These are phyloP conservation scores for Spea bombifrons DNA, from an alignment of 2,113 vertebrate genomes.

Conservation along the genomic window DNA sequence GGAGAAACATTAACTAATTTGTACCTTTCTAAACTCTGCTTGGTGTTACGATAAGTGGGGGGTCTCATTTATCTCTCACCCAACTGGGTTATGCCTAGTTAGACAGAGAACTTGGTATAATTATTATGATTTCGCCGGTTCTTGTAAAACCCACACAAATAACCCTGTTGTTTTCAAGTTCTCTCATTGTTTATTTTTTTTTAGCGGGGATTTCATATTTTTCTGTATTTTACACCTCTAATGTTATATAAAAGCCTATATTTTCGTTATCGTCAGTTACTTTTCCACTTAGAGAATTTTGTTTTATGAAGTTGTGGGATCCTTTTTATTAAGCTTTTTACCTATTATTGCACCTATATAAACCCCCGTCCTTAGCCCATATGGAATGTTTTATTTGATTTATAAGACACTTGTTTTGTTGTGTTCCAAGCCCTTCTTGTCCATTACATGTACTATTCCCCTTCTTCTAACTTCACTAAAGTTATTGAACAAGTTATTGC, in stretches of 20 bases:
- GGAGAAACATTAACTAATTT: slow-evolving; percentile 19
- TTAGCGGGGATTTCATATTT: slow-evolving; percentile 23
- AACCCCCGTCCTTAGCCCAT: too few relatives aligned
- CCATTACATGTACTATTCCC: too few relatives aligned
- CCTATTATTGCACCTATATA: too few relatives aligned
- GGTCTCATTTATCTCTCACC: slow-evolving; percentile 37
- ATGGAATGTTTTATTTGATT: too few relatives aligned
- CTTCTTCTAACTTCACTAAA: too few relatives aligned
- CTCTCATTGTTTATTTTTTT: slow-evolving; percentile 34
- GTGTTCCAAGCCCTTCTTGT: too few relatives aligned
- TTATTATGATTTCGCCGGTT: slow-evolving; percentile 39
- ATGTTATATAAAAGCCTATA: slow-evolving; percentile 24
- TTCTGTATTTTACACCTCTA: slow-evolving; percentile 40
- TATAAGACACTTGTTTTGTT: too few relatives aligned
- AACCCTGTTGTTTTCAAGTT: slow-evolving; percentile 43
- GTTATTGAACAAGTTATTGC: too few relatives aligned
- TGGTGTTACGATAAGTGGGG: slow-evolving; percentile 21
- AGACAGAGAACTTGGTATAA: slow-evolving; percentile 30
- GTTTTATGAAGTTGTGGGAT: slow-evolving; percentile 16
- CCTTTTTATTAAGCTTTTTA: too few relatives aligned
- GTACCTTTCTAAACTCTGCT: slow-evolving; percentile 17
- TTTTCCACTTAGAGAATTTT: slow-evolving; percentile 29
- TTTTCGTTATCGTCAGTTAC: slow-evolving; percentile 13
- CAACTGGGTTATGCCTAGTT: slow-evolving; percentile 28
- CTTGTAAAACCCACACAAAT: slow-evolving; percentile 47